Conservation (phyloP, 2,113 vertebrate species). For the Oxyruncus cristatus region DNA sequence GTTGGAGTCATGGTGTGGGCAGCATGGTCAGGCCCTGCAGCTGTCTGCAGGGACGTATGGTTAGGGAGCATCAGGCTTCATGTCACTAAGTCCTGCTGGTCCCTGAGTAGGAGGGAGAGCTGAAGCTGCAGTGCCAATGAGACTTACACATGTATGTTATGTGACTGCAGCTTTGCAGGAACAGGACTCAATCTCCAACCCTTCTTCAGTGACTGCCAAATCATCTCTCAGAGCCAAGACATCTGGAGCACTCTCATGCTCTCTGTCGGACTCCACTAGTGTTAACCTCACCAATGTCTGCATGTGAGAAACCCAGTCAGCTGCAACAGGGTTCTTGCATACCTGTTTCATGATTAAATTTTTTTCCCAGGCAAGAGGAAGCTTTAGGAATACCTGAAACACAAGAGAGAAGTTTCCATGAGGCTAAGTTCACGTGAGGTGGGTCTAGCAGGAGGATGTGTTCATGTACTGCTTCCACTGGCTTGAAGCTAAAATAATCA, state of each 20-base stretch:
- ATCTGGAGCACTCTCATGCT: background rate
- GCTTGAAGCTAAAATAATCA: background rate
- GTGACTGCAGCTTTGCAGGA: background rate
- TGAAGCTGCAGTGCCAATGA: background rate
- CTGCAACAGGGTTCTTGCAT: background rate
- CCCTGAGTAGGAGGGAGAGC: background rate
- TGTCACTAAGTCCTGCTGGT: accelerated
- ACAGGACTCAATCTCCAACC: background rate
- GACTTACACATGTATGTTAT: accelerated
- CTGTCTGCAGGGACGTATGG: accelerated
- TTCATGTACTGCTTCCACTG: background rate
- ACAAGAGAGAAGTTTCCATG: background rate
- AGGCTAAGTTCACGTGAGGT: background rate
- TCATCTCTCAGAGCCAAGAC: background rate
- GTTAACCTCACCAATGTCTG: background rate
- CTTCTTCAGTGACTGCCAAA: background rate
- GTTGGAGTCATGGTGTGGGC: background rate
- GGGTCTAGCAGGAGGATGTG: background rate
- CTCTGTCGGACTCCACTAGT: background rate
- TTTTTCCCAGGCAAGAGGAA: background rate
- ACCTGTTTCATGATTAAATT: background rate
- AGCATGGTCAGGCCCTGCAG: background rate
- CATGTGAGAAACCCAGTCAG: background rate
- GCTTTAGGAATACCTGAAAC: background rate
- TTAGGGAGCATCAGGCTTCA: accelerated